A percentile compares a stretch with the other conserved stretches of the same genome.
phyloP scores from a whole-genome alignment of 2,113 vertebrate genomes.

The Pterocles orientalis region DNA sequence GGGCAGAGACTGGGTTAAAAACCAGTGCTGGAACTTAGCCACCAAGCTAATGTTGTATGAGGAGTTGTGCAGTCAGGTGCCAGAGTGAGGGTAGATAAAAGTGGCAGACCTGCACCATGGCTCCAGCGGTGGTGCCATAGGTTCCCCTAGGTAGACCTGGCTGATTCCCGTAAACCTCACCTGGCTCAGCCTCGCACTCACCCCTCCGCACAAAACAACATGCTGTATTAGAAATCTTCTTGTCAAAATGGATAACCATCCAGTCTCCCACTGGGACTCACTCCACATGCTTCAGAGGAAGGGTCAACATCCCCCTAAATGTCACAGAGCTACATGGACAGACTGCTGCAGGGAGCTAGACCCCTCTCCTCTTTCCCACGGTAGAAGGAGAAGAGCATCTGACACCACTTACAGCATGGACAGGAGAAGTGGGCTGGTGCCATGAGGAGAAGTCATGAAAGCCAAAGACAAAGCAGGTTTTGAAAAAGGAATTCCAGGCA shows the following conservation, averaged over 20 bases:
- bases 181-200: fast-evolving
- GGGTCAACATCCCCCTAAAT: not conserved
- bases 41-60: fast-evolving
- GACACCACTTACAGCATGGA: fast-evolving
- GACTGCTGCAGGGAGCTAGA: not conserved
- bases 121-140: fast-evolving
- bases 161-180: not conserved
- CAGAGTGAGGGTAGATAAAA: not conserved
- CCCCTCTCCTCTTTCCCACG: not conserved
- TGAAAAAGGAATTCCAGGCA: not conserved
- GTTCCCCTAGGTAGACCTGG: not conserved
- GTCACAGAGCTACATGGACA: not conserved
- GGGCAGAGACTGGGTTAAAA: not conserved
- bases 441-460: not conserved
- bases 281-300: not conserved
- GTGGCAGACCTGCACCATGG: fast-evolving
- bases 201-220: not conserved
- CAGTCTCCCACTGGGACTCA: not conserved
- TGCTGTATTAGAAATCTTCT: not conserved
- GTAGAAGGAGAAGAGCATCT: not conserved
- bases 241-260: not conserved
- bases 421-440: not conserved
- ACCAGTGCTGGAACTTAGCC: not conserved
- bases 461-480: not conserved
- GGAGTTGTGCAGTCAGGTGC: not conserved